Evolutionary conservation across 2,113 vertebrate genomes (phyloP), one percentile per base, ranked within the genome.

Genomic region (Prunella himalayana): DNA sequence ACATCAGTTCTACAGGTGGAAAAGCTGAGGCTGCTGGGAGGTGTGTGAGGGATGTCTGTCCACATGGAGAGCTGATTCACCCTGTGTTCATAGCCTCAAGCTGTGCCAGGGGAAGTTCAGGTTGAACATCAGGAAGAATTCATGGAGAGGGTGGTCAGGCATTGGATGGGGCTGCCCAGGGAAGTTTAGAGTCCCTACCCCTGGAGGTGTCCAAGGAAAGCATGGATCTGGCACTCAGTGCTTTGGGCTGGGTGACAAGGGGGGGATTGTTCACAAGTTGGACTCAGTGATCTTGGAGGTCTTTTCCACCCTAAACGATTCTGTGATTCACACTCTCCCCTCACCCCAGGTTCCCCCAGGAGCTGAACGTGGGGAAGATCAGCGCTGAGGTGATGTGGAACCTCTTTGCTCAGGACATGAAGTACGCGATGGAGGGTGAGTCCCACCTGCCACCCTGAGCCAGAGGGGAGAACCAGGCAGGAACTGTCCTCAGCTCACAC

Each of bases 381-480:
- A 99, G 99, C 0, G 99, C 99, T 0, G 99, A 99, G 95, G 99
- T 99, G 80, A 99, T 99, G 99, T 99, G 99, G 99, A 99, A 99
- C 92, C 98, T 99, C 92, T 99, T 99, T 97, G 99, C 99, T 95
- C 99, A 99, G 95, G 99, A 99, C 96, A 99, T 99, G 99, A 99
- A 99, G 97, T 99, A 99, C 1, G 99, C 99, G 1, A 99, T 99
- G 99, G 99, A 99, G 97, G 99, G 99, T 99, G 95, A 98, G 99
- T 95, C 11, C 22, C 25, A 15, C 35, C 6, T 2, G 2, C n/a
- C 5, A 7, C 37, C 25, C 57, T 5, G 1, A 22, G 57, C 51
- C 2, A 6, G 44, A 2, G 4, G 9, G 9, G 7, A 16, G 24
- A 56, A 4, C 37, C n/a, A 25, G 33, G 41, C 61, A 71, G 69